Evolutionary conservation across 2,113 vertebrate genomes (phyloP).

Genomic region (Pelobates fuscus): DNA sequence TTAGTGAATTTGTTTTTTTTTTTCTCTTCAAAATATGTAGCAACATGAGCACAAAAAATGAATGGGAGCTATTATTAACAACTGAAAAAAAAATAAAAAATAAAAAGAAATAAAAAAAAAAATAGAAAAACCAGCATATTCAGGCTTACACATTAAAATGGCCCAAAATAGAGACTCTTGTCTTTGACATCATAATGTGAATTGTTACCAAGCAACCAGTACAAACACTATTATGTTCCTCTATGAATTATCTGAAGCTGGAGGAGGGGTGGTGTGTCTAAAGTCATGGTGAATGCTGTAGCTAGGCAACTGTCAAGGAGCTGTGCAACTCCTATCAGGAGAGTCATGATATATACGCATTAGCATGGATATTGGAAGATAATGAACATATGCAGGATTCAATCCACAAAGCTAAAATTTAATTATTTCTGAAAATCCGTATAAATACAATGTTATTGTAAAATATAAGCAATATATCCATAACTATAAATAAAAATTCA

Average conservation of each 20-base stretch:
- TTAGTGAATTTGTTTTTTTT: no score
- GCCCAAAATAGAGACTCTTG: not conserved
- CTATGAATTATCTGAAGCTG: not conserved
- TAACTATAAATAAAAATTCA: not conserved
- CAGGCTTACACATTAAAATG: no score
- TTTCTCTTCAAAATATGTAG: no score
- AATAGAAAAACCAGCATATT: no score
- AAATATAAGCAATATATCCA: not conserved
- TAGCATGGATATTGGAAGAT: not conserved
- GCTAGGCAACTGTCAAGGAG: not conserved
- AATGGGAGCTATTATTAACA: no score
- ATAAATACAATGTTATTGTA: not conserved
- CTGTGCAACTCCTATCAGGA: not conserved
- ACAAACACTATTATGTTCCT: not conserved
- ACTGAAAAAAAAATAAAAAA: no score
- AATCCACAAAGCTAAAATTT: not conserved
- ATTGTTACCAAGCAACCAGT: not conserved
- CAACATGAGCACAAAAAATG: no score
- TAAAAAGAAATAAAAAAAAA: no score
- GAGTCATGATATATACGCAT: not conserved
- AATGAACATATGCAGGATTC: not conserved
- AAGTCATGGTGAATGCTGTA: not conserved
- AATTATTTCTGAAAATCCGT: not conserved
- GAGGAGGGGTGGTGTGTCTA: not conserved
- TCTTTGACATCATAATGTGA: not conserved